Percentiles rank a stretch among this genome's conserved stretches.
Conservation (phyloP, 23 tunicate genomes). For the Trididemnum miniatum region DNA sequence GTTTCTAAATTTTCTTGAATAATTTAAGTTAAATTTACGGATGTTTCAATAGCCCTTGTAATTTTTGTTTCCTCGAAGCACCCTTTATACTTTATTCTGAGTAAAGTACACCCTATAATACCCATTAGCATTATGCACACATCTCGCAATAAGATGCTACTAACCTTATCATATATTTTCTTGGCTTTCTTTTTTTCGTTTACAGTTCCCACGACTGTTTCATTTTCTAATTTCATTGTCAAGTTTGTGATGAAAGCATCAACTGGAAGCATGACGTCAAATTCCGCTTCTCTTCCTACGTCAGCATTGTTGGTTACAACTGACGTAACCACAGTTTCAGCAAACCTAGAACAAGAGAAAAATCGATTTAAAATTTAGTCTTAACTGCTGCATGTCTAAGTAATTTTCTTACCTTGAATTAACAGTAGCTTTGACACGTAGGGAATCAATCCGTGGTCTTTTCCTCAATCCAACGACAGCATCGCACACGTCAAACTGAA, state of each 20-base stretch:
- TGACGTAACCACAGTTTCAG: constrained; percentile 88
- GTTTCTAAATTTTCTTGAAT: too few relatives aligned
- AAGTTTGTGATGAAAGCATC: constrained; percentile 67
- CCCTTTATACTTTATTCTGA: too few relatives aligned
- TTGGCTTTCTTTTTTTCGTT: constrained; percentile 83
- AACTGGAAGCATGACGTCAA: constrained; percentile 71
- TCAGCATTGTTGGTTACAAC: constrained; percentile 82
- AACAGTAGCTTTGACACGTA: constrained; percentile 43
- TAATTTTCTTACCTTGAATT: constrained; percentile 47
- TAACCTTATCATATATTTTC: constrained; percentile 74
- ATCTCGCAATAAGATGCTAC: background rate
- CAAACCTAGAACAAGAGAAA: constrained; percentile 39
- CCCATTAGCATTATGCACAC: too few relatives aligned
- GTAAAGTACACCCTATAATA: too few relatives aligned
- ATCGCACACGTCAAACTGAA: constrained; percentile 67
- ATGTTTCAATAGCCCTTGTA: too few relatives aligned
- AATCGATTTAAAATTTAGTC: too few relatives aligned
- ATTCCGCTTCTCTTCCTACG: constrained; percentile 80
- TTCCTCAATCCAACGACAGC: constrained; percentile 64
- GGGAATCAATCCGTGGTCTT: constrained; percentile 64
- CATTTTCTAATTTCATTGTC: constrained; percentile 52
- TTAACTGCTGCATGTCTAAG: background rate
- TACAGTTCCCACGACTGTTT: constrained; percentile 67
- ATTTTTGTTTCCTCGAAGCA: too few relatives aligned
- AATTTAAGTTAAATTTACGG: too few relatives aligned